phyloP scores from a whole-genome alignment of 1,140 invertebrate species.

The Anoplophora glabripennis region DNA sequence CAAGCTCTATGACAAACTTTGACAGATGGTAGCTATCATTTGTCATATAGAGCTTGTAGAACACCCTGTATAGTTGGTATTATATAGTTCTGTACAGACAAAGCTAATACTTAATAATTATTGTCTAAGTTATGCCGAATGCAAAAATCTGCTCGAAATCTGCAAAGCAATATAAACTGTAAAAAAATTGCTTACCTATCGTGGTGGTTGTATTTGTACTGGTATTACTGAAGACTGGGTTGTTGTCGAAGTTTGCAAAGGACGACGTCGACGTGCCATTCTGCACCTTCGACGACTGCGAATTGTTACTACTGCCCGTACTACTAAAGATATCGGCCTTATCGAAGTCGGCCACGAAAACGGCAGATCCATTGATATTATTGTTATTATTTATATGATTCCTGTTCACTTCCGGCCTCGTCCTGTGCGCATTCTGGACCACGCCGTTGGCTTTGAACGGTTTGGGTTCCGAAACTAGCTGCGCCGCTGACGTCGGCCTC shows the following conservation, averaged over 20 bases:
- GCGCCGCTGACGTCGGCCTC: constrained; percentile 2
- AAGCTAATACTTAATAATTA: too few relatives aligned
- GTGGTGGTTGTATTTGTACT: constrained; percentile 15
- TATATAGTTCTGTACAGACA: too few relatives aligned
- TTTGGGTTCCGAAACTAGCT: constrained; percentile 12
- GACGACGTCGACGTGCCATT: constrained; percentile 32
- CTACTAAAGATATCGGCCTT: constrained; percentile 56
- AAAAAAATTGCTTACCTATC: constrained; percentile 25
- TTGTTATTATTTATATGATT: constrained; percentile 20
- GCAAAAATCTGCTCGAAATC: too few relatives aligned
- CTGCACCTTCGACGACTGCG: constrained; percentile 25
- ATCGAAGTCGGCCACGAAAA: constrained; percentile 66
- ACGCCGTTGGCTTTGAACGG: constrained; percentile 10
- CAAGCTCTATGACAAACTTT: too few relatives aligned
- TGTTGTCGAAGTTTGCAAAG: constrained; percentile 75
- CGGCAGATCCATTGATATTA: constrained; percentile 28
- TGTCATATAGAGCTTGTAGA: too few relatives aligned
- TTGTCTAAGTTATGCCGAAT: too few relatives aligned
- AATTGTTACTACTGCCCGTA: constrained; percentile 26
- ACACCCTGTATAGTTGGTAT: too few relatives aligned
- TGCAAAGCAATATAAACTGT: too few relatives aligned
- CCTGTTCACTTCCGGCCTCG: constrained; percentile 30
- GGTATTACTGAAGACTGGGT: constrained; percentile 62
- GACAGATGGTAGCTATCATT: too few relatives aligned
- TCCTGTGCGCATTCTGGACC: constrained; percentile 5